Evolutionary conservation across 2,888 invertebrate genomes (phyloP), one percentile per base, ranked within the genome.

Genomic region (Rotaria magnacalcarata): DNA sequence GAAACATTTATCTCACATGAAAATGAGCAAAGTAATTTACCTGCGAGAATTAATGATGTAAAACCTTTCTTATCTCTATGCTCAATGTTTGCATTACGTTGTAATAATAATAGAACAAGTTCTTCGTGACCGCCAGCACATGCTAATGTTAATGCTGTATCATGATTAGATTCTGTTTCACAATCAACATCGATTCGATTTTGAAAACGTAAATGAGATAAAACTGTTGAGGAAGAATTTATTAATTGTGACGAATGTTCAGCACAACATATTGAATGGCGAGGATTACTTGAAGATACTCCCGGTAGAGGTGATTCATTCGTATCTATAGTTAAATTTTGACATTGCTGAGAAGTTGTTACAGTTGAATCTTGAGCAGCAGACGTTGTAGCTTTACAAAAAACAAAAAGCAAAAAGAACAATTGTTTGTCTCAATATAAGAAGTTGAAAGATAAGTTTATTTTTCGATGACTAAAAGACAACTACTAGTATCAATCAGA

Each of bases 111-210:
- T 90, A 95, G 95, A 19, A 97, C 97, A 41, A 98, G 93, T 90
- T 98, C 97, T 90, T 96, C 95, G 0, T 98, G 97, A 41, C 92
- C 92, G 88, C 97, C 97, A 87, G 96, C 96, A 92, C 97, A 97
- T 84, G 98, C 98, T 87, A 99, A 93, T 58, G 98, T 98, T 87
- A 99, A 93, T 86, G 98, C 97, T 8, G 99, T 99, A 92, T 99
- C 99, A 92, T 97, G 96, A 93, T 98, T 98, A 89, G 96, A 96
- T 92, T 99, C 98, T 0, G 98, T 99, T 92, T 96, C 96, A 14
- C 96, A 96, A 92, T 99, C 97, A 88, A 99, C 95, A 91, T 87
- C 87, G n/a, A 85, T 87, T 21, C 80, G 80, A 80, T 80, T 80
- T 43, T 67, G 67, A 67, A 67, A 67, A 34, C 67, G 27, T 67